Base-by-base conservation (phyloP, 2,888 invertebrate genomes). In the Bugula neritina region DNA sequence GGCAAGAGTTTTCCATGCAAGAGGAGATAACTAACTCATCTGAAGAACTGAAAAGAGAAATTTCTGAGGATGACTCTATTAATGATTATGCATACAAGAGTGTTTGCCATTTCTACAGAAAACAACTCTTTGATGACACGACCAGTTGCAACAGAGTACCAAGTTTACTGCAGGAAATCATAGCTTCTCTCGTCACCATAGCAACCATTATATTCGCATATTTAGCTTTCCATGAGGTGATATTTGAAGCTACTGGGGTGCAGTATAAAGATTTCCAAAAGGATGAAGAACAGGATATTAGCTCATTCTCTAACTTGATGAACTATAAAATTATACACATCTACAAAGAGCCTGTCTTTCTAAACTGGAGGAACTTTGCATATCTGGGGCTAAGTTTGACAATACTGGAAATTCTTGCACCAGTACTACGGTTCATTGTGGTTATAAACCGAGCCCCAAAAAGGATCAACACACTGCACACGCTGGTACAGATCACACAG, bases 291-390 rank as follows among this genome's bases (percentile, higher is more conserved):
- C 43, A 43, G 43, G 63, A 63, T 31, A 31, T 25, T 21, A 27
- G 5, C 2, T 23, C 17, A 31, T 29, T 13, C 31, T 27, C 21
- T 5, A 5, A 5, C 10, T 27, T 3, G 5, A 5, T 17, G 31
- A 63, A 63, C 31, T 10, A 13, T 2, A 21, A 63, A 31, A 63
- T 10, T 10, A 13, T 63, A 63, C 31, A 63, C 31, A 63, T 63
- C 31, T 63, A 63, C 31, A 63, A 31, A 34, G 63, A 63, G 31
- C 31, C 27, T 10, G 63, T 63, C 5, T 63, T 63, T 31, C 10
- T 29, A 63, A 63, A 31, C 31, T 63, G 63, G 63, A 63, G 31
- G 31, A 63, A 63, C 31, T 63, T 63, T 31, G 63, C 31, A 13
- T 5, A 63, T n/a, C 31, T 63, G 5, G 63, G 63, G n/a, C 34